Base-by-base conservation (phyloP, 2,797 vertebrate genomes). In the Cynodonichthys magdalenae region DNA sequence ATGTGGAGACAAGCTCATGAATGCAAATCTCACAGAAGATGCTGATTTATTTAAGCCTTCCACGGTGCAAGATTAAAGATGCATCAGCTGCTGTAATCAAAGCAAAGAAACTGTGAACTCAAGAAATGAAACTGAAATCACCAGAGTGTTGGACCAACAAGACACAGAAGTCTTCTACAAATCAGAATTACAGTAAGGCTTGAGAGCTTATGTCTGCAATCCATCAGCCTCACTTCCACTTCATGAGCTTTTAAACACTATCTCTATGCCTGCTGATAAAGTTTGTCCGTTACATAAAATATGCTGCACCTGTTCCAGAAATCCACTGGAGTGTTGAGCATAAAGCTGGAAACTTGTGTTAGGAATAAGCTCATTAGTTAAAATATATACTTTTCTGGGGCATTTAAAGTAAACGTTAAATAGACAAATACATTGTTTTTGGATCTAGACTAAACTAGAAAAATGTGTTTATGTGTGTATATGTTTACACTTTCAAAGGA, bases 1-100 rank as follows among this genome's bases (percentile, higher is more conserved):
- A 56, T 44, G n/a, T 15, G 9, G 15, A 44, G 12, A 36, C 39
- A 5, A 34, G 46, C 55, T 71, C 28, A 48, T 51, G 31, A 20
- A 17, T 51, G 9, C 57, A 55, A 55, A 15, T 49, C n/a, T 1
- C 31, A 11, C 54, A 66, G 53, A 17, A 36, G 29, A 27, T 10
- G 58, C 0, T 10, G 17, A 46, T 11, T 15, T 42, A 15, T 54
- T 71, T 28, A 45, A 18, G 61, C 52, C 31, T 20, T 36, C 34
- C 18, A 74, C 10, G 53, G 3, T n/a, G 31, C 44, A 17, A 54
- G 20, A 63, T 34, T 55, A 68, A 60, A 72, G 18, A 34, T 17
- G 19, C 15, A 24, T 58, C 41, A 58, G 7, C 29, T 19, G 36
- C 53, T 63, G 60, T 29, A 41, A 58, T 46, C 12, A 53, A 41